phyloP scores from a whole-genome alignment of 2,797 vertebrate genomes.

The Valencia hispanica region DNA sequence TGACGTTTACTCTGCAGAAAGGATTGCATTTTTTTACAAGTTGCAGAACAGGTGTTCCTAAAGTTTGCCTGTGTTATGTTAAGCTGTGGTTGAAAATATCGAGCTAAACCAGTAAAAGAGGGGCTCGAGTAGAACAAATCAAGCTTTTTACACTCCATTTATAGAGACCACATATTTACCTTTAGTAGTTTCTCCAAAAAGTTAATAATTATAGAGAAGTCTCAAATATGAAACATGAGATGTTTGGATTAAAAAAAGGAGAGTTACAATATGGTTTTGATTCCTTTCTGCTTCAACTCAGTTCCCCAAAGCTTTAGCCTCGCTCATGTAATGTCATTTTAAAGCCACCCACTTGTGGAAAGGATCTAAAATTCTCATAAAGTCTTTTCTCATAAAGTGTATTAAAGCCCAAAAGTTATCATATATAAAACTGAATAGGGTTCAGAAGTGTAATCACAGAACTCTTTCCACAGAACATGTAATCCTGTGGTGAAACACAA shows the following conservation, averaged over 20 bases:
- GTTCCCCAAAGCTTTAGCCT: not conserved
- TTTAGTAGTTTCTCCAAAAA: not conserved
- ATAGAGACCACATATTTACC: not conserved
- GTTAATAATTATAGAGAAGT: not conserved
- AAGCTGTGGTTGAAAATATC: not conserved
- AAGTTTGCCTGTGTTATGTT: too few relatives aligned
- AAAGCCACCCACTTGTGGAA: conserved; percentile 37
- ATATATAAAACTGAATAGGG: conserved; percentile 40
- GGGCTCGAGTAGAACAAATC: not conserved
- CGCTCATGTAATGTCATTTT: conserved; percentile 9
- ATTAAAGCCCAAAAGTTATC: conserved; percentile 35
- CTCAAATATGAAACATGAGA: not conserved
- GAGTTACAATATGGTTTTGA: not conserved
- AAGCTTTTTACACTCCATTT: not conserved
- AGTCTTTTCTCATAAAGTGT: conserved; percentile 25
- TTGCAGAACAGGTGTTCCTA: not conserved
- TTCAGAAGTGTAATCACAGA: conserved; percentile 30
- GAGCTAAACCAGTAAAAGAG: not conserved
- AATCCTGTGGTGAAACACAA: conserved; percentile 38
- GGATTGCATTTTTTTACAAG: not conserved
- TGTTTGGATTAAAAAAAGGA: not conserved
- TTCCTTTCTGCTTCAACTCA: not conserved
- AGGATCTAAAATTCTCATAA: conserved; percentile 34
- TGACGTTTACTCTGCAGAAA: not conserved
- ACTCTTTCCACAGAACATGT: conserved; percentile 42